phyloP scores from a whole-genome alignment of 2,888 invertebrate genomes.

The Hirtodrosophila cameraria region DNA sequence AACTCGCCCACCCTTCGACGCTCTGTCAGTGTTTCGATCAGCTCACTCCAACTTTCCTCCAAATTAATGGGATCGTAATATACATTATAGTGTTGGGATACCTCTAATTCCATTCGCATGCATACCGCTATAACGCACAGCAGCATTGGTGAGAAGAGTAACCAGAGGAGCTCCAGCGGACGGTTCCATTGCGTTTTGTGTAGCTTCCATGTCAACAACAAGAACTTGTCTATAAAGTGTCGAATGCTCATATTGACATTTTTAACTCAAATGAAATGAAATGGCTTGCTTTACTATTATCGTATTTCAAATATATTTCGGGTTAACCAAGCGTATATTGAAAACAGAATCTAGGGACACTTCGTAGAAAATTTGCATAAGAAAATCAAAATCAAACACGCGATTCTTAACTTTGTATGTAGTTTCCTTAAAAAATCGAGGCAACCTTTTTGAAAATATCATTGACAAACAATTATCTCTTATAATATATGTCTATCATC shows the following conservation, averaged over 20 bases:
- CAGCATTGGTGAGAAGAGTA: constrained; percentile 35
- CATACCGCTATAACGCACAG: constrained; percentile 39
- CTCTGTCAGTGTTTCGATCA: constrained; percentile 29
- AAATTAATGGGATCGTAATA: constrained; percentile 41
- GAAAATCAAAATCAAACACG: no score
- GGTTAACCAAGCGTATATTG: no score
- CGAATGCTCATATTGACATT: constrained; percentile 44
- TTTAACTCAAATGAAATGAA: not conserved
- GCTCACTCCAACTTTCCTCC: constrained; percentile 36
- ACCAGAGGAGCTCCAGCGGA: constrained; percentile 34
- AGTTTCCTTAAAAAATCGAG: no score
- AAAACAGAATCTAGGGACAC: no score
- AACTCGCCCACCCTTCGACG: not conserved
- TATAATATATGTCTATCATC: no score
- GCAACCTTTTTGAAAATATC: no score
- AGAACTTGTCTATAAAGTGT: constrained; percentile 35
- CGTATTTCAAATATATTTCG: no score
- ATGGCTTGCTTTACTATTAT: not conserved
- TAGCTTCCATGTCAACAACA: constrained; percentile 57
- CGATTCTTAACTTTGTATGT: no score
- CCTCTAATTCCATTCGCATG: constrained; percentile 8
- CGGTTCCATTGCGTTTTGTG: constrained; percentile 51
- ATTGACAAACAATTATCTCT: no score
- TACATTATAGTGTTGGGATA: not conserved
- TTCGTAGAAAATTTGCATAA: no score